Base-by-base conservation (phyloP, 2,888 invertebrate species). In the Seira ritae region DNA sequence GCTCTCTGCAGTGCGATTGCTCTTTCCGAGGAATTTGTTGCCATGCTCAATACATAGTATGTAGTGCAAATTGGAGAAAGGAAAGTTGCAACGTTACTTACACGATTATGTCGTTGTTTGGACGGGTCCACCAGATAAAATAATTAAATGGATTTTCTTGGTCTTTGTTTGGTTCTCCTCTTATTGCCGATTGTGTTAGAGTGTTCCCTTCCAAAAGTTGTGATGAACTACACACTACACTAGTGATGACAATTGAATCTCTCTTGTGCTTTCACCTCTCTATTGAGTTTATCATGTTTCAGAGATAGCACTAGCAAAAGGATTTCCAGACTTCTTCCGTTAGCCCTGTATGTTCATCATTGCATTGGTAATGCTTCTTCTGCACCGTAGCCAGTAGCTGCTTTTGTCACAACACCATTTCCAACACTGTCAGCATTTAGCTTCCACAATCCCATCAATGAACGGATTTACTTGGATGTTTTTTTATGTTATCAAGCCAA, bases 91-190 rank as follows among this genome's bases (percentile, higher is more conserved):
- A 31, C 12, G 55, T 3, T 55, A 55, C 55, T 55, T 55, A 55
- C 55, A 55, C 12, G 17, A 15, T 55, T 17, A 12, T 55, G 55
- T 3, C 55, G 55, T 12, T 55, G 17, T n/a, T 17, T 55, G 55
- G 55, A 55, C 17, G 55, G 17, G 55, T 55, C 55, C 55, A 55
- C 15, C n/a, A 55, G 55, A 55, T 12, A 55, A 55, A 55, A 55
- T 55, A 55, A 55, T 55, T 55, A 55, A 31, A 55, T 55, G 17
- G 55, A 55, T n/a, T 55, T 55, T 55, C n/a, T 12, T 55, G 55
- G 55, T 55, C 55, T 55, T 55, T 12, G 55, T 55, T 55, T 55
- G 55, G 55, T 55, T 55, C 55, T 55, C 12, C 17, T 55, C 12
- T 55, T 3, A 55, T 8, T 55, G 55, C 55, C 12, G 31, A 8